A percentile compares a stretch with the other conserved stretches of the same genome.
Conservation (phyloP, 2,113 vertebrate species). For the Hippocampus barbouri region DNA sequence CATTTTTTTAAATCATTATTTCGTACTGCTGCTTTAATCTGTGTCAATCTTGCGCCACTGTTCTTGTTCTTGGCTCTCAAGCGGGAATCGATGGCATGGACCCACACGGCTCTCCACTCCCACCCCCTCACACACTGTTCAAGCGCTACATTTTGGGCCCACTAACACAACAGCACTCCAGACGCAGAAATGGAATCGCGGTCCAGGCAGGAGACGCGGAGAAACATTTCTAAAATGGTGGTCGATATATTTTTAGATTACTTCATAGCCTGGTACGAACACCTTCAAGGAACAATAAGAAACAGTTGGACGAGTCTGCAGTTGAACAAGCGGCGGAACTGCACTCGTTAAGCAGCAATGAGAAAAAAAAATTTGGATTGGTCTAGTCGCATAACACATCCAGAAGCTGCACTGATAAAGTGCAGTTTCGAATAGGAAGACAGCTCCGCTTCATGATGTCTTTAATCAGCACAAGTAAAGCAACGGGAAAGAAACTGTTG, state of each 20-base stretch:
- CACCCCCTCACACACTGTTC: slow-evolving; percentile 37
- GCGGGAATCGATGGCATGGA: slow-evolving; percentile 51
- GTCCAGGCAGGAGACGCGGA: slow-evolving; percentile 32
- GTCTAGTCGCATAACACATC: too few relatives aligned
- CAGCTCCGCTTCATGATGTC: too few relatives aligned
- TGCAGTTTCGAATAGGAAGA: too few relatives aligned
- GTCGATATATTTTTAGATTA: background rate
- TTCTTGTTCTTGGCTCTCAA: slow-evolving; percentile 44
- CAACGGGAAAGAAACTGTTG: too few relatives aligned
- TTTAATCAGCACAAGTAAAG: too few relatives aligned
- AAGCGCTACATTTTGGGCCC: slow-evolving; percentile 45
- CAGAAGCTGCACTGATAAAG: too few relatives aligned
- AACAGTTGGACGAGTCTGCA: too few relatives aligned
- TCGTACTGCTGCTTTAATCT: background rate
- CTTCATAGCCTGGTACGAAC: background rate
- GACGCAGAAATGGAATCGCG: slow-evolving; percentile 52
- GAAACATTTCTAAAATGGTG: slow-evolving; percentile 2
- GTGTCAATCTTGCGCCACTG: background rate
- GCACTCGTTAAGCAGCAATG: too few relatives aligned
- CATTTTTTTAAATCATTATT: background rate
- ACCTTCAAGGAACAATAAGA: too few relatives aligned
- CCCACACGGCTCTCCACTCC: slow-evolving; percentile 34
- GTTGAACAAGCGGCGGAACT: too few relatives aligned
- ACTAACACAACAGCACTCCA: slow-evolving; percentile 55
- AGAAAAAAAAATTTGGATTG: too few relatives aligned